A percentile compares a stretch with the other conserved stretches of the same genome.
Evolutionary conservation across 2,888 invertebrate species (phyloP).

Genomic region (Entomobrya multifasciata): DNA sequence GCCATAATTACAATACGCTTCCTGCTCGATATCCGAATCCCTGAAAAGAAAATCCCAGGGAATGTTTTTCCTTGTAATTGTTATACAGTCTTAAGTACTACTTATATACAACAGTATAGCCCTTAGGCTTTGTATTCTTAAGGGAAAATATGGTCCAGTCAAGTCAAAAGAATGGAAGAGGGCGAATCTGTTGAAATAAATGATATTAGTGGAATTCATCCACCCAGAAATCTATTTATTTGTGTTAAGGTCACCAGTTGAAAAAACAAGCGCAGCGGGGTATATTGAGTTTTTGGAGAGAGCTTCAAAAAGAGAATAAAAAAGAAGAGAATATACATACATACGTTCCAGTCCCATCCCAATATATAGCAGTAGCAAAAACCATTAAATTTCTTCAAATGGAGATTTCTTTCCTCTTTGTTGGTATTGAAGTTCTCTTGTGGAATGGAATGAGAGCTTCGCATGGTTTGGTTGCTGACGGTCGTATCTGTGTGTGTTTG

Average conservation of each 20-base stretch:
- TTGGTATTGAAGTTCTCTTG: not conserved
- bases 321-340: not conserved
- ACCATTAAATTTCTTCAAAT: slow-evolving; percentile 21
- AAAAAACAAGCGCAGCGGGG: not conserved
- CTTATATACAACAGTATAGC: too few relatives aligned
- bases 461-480: not conserved
- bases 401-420: not conserved
- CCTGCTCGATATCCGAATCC: too few relatives aligned
- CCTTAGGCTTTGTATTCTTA: not conserved
- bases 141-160: slow-evolving; percentile 14
- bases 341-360: too few relatives aligned
- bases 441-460: not conserved
- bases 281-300: not conserved
- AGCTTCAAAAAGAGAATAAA: not conserved
- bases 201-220: not conserved
- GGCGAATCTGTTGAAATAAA: slow-evolving; percentile 29
- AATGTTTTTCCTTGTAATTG: too few relatives aligned
- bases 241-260: slow-evolving; percentile 33
- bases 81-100: too few relatives aligned
- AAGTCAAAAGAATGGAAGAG: not conserved
- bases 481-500: not conserved
- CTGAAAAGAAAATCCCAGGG: too few relatives aligned
- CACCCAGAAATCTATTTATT: slow-evolving; percentile 47
- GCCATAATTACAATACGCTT: too few relatives aligned
- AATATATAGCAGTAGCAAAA: too few relatives aligned